A percentile compares a stretch with the other conserved stretches of the same genome.
Evolutionary conservation across 2,888 invertebrate species (phyloP).

Genomic region (Nowickia ferox): DNA sequence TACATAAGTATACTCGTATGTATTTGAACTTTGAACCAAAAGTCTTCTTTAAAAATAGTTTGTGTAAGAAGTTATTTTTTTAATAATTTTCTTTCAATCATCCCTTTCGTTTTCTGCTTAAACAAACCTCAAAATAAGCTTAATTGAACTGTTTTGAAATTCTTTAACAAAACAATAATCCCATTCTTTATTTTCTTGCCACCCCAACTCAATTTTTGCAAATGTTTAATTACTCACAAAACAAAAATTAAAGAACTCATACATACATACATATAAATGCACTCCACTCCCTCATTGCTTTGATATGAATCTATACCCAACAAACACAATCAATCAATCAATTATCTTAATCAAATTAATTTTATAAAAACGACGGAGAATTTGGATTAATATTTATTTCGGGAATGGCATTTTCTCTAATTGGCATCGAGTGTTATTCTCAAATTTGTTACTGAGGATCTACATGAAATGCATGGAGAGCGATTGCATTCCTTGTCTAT

Average conservation of each 20-base stretch:
- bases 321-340: too few relatives aligned
- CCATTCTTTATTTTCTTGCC: neutral
- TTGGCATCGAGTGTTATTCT: too few relatives aligned
- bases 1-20: neutral
- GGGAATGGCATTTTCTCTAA: too few relatives aligned
- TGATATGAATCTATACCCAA: neutral
- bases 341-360: too few relatives aligned
- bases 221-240: constrained; percentile 42
- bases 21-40: too few relatives aligned
- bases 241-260: neutral
- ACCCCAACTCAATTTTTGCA: neutral
- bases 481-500: too few relatives aligned
- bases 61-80: neutral
- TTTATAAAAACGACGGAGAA: too few relatives aligned
- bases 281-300: neutral
- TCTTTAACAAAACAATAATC: neutral
- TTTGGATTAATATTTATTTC: too few relatives aligned
- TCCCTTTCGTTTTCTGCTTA: neutral
- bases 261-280: neutral
- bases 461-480: too few relatives aligned
- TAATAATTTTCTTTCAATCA: constrained; percentile 12
- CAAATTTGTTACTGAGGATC: too few relatives aligned
- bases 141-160: constrained; percentile 30
- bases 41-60: too few relatives aligned
- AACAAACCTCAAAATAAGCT: neutral